Evolutionary conservation across 2,797 vertebrate genomes (phyloP).

Genomic region (Pseudomugil tenellus): DNA sequence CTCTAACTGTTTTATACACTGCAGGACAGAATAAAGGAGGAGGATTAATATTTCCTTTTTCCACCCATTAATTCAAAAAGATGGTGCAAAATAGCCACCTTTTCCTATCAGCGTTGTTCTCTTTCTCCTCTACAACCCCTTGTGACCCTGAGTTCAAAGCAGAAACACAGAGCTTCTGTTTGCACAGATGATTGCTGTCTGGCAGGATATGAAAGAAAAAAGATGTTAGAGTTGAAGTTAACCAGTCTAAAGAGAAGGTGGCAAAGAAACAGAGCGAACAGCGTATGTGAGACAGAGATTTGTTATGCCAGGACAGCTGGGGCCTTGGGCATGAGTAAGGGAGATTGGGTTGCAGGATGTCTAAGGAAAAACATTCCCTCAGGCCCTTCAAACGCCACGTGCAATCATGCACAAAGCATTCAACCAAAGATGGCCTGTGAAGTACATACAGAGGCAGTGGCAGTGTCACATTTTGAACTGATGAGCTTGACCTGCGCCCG

Average conservation of each 20-base stretch:
- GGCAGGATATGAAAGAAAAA: slow-evolving; percentile 45
- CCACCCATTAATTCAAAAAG: slow-evolving; percentile 64
- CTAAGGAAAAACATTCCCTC: slow-evolving; percentile 30
- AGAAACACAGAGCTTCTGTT: slow-evolving; percentile 43
- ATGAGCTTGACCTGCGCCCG: slow-evolving; percentile 33
- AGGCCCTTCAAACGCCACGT: slow-evolving; percentile 14
- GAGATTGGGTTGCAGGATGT: not conserved
- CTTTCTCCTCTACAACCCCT: slow-evolving; percentile 33
- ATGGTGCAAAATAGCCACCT: slow-evolving; percentile 34
- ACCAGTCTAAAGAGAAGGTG: slow-evolving; percentile 69
- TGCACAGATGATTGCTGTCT: slow-evolving; percentile 49
- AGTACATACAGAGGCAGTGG: slow-evolving; percentile 35
- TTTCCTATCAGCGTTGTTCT: slow-evolving; percentile 28
- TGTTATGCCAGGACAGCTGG: slow-evolving; percentile 31
- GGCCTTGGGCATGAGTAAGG: slow-evolving; percentile 16
- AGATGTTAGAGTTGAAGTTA: slow-evolving; percentile 43
- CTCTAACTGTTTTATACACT: slow-evolving; percentile 56
- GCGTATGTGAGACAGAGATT: slow-evolving; percentile 23
- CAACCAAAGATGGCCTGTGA: slow-evolving; percentile 8
- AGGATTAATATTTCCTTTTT: slow-evolving; percentile 62
- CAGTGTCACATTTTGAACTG: slow-evolving; percentile 8
- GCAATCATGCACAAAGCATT: slow-evolving; percentile 16
- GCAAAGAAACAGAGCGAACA: slow-evolving; percentile 52
- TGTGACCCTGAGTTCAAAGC: slow-evolving; percentile 43
- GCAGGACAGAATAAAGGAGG: slow-evolving; percentile 29